Evolutionary conservation across 2,888 invertebrate species (phyloP), one percentile per base, ranked within the genome.

Genomic region (Abrostola tripartita): DNA sequence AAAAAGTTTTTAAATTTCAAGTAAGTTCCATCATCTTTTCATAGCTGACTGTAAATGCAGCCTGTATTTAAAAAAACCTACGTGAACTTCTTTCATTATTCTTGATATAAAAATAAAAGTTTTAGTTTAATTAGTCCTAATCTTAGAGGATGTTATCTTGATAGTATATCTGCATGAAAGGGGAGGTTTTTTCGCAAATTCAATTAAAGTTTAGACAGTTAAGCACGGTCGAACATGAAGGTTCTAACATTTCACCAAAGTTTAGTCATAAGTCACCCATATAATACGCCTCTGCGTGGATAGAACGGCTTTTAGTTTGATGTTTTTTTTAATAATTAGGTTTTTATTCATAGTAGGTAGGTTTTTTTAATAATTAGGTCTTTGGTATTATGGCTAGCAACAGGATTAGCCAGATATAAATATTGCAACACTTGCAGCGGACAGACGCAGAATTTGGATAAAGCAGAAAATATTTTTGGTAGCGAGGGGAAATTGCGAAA

Each of bases 151-250:
- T 74, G 60, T 73, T 60, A 82, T 83, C 83, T 75, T 64, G 65
- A 71, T 72, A 70, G 74, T 72, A 68, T 70, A 82, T 81, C 77
- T 65, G 70, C 64, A 61, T 74, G 74, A 76, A 77, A 67, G 41
- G 71, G 61, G 37, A 67, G 56, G 49, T 76, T 85, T 83, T 84
- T 85, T 74, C 59, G 63, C 51, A 63, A 82, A 81, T 85, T 82
- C 83, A 86, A 86, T 87, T 87, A 86, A 86, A 87, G 76, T 87
- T 85, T 68, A 59, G 76, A 78, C 83, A 81, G 74, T 83, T 76
- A 74, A 78, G 73, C 72, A 71, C 63, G 66, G 76, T 74, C 67
- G 63, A 69, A 76, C 76, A 78, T 73, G 71, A 78, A 68, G 70
- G 59, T 76, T 83, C 81, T 74, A 77, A 68, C 56, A 73, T 66